A percentile compares a stretch with the other conserved stretches of the same genome.
These are phyloP conservation scores for Temnothorax ravouxi DNA, from an alignment of 2,888 invertebrate genomes.

Conservation along the genomic window DNA sequence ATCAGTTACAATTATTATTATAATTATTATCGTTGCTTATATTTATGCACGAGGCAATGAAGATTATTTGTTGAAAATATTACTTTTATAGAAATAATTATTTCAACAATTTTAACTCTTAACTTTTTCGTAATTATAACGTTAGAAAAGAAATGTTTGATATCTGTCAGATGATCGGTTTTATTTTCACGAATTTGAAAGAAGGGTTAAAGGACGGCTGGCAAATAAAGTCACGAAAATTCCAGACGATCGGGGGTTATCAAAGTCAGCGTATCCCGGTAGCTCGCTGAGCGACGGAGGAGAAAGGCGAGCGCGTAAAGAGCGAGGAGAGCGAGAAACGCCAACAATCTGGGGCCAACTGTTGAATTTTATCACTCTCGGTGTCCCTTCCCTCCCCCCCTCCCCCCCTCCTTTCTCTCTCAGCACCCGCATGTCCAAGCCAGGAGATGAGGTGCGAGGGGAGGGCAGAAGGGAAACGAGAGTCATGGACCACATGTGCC, in stretches of 20 bases:
- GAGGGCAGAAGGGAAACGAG: slow-evolving; percentile 62
- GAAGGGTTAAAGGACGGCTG: slow-evolving; percentile 12
- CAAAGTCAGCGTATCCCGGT: slow-evolving; percentile 57
- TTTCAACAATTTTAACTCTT: not conserved
- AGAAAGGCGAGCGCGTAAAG: slow-evolving; percentile 28
- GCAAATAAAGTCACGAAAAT: slow-evolving; percentile 71
- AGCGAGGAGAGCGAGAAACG: slow-evolving; percentile 65
- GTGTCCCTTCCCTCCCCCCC: slow-evolving; percentile 54
- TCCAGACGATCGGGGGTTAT: slow-evolving; percentile 67
- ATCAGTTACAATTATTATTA: not conserved
- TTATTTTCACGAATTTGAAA: not conserved
- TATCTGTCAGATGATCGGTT: not conserved
- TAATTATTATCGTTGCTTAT: not conserved
- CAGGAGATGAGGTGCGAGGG: slow-evolving; percentile 38
- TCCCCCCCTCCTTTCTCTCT: slow-evolving; percentile 54
- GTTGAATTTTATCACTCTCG: slow-evolving; percentile 83
- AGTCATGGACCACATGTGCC: slow-evolving; percentile 76
- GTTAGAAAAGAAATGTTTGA: not conserved
- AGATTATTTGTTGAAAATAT: not conserved
- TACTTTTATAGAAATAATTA: not conserved
- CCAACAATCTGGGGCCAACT: slow-evolving; percentile 82
- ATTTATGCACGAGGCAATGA: not conserved
- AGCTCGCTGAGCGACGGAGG: slow-evolving; percentile 35
- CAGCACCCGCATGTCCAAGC: slow-evolving; percentile 44
- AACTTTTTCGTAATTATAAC: not conserved